Conservation (phyloP, 2,797 vertebrate species). For the Anabacerthia variegaticeps region DNA sequence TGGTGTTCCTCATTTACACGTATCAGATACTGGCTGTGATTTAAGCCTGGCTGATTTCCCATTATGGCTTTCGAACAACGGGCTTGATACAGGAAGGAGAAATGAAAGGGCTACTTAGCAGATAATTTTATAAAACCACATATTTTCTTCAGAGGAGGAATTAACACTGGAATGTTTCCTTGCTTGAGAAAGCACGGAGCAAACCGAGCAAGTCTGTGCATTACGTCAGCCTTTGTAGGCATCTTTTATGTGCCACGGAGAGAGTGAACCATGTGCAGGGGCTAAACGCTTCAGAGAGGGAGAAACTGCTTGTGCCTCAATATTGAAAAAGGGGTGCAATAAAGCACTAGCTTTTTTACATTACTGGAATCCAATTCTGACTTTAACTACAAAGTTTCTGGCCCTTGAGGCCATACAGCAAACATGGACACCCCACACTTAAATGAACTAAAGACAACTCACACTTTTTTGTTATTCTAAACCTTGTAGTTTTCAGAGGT, state of each 20-base stretch:
- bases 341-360: background rate
- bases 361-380: background rate
- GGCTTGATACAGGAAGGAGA: conserved; percentile 14
- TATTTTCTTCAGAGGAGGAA: accelerated
- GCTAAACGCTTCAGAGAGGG: background rate
- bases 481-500: background rate
- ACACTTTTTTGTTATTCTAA: background rate
- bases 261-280: background rate
- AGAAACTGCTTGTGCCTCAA: background rate
- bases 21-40: conserved; percentile 57
- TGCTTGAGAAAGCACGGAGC: background rate
- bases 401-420: background rate
- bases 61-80: background rate
- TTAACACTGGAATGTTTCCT: background rate
- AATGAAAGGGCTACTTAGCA: background rate
- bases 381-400: background rate
- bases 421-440: accelerated
- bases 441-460: background rate
- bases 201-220: background rate
- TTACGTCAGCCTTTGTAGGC: background rate
- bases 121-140: background rate
- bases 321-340: background rate
- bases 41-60: conserved; percentile 57
- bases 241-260: background rate
- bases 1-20: conserved; percentile 54